These are phyloP conservation scores for Brachionus calyciflorus DNA, from an alignment of 1,140 invertebrate species.

Conservation along the genomic window DNA sequence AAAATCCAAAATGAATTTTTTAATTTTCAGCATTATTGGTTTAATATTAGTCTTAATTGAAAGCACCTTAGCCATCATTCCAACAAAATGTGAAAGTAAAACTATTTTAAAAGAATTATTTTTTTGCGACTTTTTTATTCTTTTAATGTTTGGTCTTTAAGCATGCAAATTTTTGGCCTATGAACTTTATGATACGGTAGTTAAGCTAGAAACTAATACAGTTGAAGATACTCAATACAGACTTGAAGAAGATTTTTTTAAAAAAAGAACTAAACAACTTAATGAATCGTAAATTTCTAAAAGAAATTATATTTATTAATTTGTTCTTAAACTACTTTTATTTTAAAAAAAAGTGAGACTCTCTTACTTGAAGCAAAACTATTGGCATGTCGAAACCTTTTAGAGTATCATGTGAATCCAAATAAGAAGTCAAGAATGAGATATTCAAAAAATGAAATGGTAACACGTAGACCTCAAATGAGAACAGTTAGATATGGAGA, in stretches of 20 bases:
- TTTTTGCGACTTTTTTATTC: background rate
- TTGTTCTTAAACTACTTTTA: background rate
- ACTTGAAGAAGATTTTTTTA: constrained; percentile 18
- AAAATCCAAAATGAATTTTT: background rate
- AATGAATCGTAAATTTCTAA: background rate
- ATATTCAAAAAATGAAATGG: constrained; percentile 1
- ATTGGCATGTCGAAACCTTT: background rate
- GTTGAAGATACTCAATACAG: constrained; percentile 11
- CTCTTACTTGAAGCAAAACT: background rate
- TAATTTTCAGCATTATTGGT: background rate
- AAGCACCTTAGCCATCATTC: background rate
- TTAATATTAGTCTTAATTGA: background rate
- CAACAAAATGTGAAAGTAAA: constrained; percentile 41
- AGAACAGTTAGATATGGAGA: constrained; percentile 15
- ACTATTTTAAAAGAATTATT: background rate
- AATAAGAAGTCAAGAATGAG: constrained; percentile 24
- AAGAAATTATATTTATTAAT: background rate
- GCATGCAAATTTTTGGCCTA: constrained; percentile 12
- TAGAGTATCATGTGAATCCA: constrained; percentile 14
- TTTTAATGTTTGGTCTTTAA: background rate
- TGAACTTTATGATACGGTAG: background rate
- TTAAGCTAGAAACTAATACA: background rate
- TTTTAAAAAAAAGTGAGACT: background rate
- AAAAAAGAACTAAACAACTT: background rate
- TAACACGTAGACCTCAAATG: background rate